Conservation (phyloP, 2,113 vertebrate species). For the Malurus elegans region DNA sequence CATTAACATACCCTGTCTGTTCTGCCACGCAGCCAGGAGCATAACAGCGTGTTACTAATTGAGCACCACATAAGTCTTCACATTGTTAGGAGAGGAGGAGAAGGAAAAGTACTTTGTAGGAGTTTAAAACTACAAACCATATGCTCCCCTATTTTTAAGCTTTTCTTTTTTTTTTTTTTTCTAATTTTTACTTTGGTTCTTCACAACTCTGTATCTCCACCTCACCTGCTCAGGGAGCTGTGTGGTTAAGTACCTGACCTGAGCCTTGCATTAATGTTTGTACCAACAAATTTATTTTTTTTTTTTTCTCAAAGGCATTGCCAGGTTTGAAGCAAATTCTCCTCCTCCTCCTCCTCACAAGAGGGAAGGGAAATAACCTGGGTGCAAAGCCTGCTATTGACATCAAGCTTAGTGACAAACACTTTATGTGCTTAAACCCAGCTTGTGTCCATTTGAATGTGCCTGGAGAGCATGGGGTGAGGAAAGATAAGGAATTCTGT, state of each 20-base stretch:
- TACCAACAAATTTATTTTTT: accelerated
- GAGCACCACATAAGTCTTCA: not conserved
- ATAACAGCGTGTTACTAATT: not conserved
- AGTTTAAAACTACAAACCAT: not conserved
- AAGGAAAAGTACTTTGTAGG: not conserved
- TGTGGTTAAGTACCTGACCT: not conserved
- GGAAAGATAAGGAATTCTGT: not conserved
- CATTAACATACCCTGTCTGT: not conserved
- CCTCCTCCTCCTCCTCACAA: not conserved
- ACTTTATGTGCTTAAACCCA: not conserved
- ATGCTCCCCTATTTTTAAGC: not conserved
- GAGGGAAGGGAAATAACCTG: not conserved
- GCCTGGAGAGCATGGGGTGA: not conserved
- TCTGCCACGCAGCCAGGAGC: not conserved
- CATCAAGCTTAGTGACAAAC: not conserved
- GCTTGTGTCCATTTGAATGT: not conserved
- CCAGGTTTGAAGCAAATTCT: not conserved
- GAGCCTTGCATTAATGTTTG: not conserved
- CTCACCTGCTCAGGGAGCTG: not conserved
- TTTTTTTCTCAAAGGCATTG: not conserved
- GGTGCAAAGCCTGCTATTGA: not conserved
- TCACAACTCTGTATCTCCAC: not conserved
- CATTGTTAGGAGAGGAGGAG: not conserved
- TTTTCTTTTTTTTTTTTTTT: not conserved
- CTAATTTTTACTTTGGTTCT: not conserved